Percentiles rank a stretch among this genome's conserved stretches.
These are phyloP conservation scores for Oscheius onirici DNA, from an alignment of 2,888 invertebrate species.

Conservation along the genomic window DNA sequence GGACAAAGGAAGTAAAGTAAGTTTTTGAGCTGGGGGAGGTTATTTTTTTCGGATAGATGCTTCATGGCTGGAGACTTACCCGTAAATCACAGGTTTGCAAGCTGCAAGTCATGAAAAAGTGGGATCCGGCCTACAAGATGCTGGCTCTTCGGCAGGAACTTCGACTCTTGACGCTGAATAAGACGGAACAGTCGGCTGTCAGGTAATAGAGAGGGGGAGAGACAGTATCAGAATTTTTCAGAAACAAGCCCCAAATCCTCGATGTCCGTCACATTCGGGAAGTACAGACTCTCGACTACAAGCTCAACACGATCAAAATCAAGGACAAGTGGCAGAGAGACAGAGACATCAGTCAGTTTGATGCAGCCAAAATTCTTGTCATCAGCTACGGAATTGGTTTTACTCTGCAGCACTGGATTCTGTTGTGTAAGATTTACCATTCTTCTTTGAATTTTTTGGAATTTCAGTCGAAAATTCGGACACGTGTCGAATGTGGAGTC, in stretches of 20 bases:
- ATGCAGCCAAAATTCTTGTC: slow-evolving; percentile 62
- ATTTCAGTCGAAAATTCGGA: slow-evolving; percentile 65
- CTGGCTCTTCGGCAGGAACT: slow-evolving; percentile 62
- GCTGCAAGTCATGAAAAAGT: slow-evolving; percentile 64
- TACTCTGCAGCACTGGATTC: slow-evolving; percentile 59
- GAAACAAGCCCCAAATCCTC: slow-evolving; percentile 53
- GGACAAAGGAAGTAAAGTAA: slow-evolving; percentile 66
- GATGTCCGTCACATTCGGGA: slow-evolving; percentile 66
- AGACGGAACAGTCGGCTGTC: slow-evolving; percentile 46
- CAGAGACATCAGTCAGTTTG: slow-evolving; percentile 57
- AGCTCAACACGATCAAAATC: slow-evolving; percentile 61
- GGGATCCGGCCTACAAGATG: slow-evolving; percentile 65
- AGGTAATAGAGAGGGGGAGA: slow-evolving; percentile 33
- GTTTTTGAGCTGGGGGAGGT: not conserved
- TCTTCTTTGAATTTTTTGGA: too few species aligned
- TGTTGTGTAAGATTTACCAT: slow-evolving; percentile 48
- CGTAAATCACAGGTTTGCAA: slow-evolving; percentile 57
- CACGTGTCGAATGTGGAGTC: slow-evolving; percentile 62
- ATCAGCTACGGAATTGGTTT: slow-evolving; percentile 66
- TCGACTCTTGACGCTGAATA: slow-evolving; percentile 59
- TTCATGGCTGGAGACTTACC: not conserved
- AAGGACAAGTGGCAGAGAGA: slow-evolving; percentile 70
- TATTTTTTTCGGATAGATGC: slow-evolving; percentile 3
- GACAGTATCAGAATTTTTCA: slow-evolving; percentile 15
- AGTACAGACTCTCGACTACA: slow-evolving; percentile 67